A percentile compares a stretch with the other conserved stretches of the same genome.
These are phyloP conservation scores for Agonum fuliginosum DNA, from an alignment of 2,888 invertebrate genomes.

Conservation along the genomic window DNA sequence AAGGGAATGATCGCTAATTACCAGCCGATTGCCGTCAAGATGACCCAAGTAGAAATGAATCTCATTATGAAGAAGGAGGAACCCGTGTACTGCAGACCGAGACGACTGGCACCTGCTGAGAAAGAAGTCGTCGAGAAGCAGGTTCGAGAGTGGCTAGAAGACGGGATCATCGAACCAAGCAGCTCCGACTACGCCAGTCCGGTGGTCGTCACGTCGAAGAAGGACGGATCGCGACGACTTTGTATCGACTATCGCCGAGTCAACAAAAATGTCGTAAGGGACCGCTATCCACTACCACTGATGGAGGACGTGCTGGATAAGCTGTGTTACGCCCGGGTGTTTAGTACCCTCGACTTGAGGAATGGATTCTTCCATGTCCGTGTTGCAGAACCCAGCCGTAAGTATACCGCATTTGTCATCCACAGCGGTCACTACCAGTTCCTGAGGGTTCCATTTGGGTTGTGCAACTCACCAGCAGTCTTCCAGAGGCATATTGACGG, in stretches of 20 bases:
- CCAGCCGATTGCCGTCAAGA: neutral
- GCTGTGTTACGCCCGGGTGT: conserved; percentile 58
- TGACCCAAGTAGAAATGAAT: conserved; percentile 59
- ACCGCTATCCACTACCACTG: conserved; percentile 63
- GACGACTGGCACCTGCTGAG: conserved; percentile 62
- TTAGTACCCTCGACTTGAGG: conserved; percentile 63
- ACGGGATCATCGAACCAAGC: conserved; percentile 62
- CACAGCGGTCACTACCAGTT: conserved; percentile 65
- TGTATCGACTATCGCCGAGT: conserved; percentile 64
- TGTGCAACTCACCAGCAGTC: conserved; percentile 64
- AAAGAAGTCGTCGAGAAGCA: conserved; percentile 60
- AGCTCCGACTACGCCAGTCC: conserved; percentile 63
- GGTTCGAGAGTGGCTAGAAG: conserved; percentile 62
- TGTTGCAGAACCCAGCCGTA: conserved; percentile 62
- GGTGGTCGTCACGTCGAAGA: conserved; percentile 63
- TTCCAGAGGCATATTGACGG: conserved; percentile 65
- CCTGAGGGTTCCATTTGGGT: conserved; percentile 64
- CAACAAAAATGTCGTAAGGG: conserved; percentile 63
- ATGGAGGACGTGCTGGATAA: conserved; percentile 64
- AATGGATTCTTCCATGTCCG: conserved; percentile 65
- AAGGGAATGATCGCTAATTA: neutral
- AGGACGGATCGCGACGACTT: conserved; percentile 61
- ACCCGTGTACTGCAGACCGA: conserved; percentile 61
- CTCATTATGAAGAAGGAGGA: conserved; percentile 61
- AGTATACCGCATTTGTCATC: conserved; percentile 65